These are phyloP conservation scores for Xylophagus ater DNA, from an alignment of 2,888 invertebrate species.

Conservation along the genomic window DNA sequence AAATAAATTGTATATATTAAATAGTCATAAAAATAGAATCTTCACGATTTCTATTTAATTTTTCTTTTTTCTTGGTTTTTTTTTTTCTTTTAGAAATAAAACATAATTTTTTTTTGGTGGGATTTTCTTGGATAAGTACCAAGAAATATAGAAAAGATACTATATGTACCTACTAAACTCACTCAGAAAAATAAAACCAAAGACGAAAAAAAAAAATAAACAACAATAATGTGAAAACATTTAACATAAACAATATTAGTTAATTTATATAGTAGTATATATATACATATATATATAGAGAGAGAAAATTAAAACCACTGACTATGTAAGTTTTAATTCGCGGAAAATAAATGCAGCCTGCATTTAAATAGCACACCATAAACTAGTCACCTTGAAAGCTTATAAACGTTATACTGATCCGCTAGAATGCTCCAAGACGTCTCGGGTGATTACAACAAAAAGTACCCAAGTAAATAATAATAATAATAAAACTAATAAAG, in stretches of 20 bases:
- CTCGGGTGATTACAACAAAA: too few relatives aligned
- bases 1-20: too few relatives aligned
- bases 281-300: neutral
- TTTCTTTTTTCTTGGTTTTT: constrained; percentile 4
- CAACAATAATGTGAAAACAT: constrained; percentile 15
- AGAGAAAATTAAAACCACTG: constrained; percentile 14
- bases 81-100: constrained; percentile 15
- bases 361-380: constrained; percentile 19
- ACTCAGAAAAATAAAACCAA: constrained; percentile 9
- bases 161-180: too few relatives aligned
- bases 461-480: too few relatives aligned
- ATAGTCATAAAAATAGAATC: too few relatives aligned
- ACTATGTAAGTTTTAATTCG: constrained; percentile 19
- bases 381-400: constrained; percentile 19
- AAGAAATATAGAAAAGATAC: too few relatives aligned
- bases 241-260: constrained; percentile 7
- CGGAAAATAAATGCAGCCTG: constrained; percentile 19
- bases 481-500: too few relatives aligned
- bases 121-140: too few relatives aligned
- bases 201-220: constrained; percentile 13
- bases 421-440: too few relatives aligned
- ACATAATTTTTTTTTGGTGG: too few relatives aligned
- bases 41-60: constrained; percentile 6
- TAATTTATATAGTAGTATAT: constrained; percentile 7
- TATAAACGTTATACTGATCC: too few relatives aligned